phyloP scores from a whole-genome alignment of 2,888 invertebrate species.

The Cheilosia impressa region DNA sequence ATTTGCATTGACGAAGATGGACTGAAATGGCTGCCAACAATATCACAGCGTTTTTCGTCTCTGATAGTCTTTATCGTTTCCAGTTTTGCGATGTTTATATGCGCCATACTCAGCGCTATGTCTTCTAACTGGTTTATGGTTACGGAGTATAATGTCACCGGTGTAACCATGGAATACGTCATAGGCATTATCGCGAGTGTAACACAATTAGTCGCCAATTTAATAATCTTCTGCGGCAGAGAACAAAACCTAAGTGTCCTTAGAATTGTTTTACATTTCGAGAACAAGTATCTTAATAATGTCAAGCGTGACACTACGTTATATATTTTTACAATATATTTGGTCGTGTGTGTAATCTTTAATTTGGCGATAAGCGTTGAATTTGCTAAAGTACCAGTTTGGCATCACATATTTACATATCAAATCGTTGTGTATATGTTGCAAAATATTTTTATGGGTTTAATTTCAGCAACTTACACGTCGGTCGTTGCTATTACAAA shows the following conservation, averaged over 20 bases:
- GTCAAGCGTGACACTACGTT: constrained; percentile 1
- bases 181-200: neutral
- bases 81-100: neutral
- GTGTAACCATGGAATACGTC: neutral
- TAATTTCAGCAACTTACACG: constrained; percentile 22
- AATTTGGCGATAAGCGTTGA: neutral
- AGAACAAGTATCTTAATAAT: constrained; percentile 9
- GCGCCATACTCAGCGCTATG: neutral
- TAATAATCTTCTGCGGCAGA: neutral
- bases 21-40: neutral
- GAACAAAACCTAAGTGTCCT: neutral
- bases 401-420: neutral
- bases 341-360: neutral
- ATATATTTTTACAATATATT: neutral
- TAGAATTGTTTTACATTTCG: constrained; percentile 8
- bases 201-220: constrained; percentile 12
- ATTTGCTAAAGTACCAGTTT: neutral
- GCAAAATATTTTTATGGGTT: neutral
- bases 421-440: neutral
- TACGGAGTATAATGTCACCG: neutral
- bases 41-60: neutral
- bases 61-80: neutral
- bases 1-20: neutral
- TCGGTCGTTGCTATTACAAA: constrained; percentile 3
- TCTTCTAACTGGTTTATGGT: neutral